Conservation (phyloP, 2,113 vertebrate genomes). For the Rhynchomys soricoides region DNA sequence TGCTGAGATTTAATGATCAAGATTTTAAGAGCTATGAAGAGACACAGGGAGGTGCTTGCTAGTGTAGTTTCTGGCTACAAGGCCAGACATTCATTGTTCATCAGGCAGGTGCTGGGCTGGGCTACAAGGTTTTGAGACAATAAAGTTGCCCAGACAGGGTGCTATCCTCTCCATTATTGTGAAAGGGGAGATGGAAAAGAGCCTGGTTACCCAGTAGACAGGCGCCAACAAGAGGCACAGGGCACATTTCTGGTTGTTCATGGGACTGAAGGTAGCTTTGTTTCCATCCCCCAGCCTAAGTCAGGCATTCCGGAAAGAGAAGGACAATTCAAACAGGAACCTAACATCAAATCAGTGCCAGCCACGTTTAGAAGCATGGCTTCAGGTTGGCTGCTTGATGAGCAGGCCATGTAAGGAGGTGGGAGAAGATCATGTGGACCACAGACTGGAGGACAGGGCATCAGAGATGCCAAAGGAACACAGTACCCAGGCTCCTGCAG, state of each 20-base stretch:
- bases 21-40: neutral
- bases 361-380: fast-evolving
- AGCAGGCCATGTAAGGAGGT: neutral
- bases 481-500: neutral
- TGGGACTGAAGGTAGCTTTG: neutral
- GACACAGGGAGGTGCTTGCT: neutral
- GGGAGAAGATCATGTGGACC: fast-evolving
- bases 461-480: neutral
- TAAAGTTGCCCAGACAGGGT: neutral
- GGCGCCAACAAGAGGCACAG: neutral
- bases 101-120: neutral
- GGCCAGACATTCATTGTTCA: neutral
- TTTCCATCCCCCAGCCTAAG: neutral
- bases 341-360: neutral
- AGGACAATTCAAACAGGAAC: fast-evolving
- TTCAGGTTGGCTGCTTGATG: neutral
- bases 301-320: too few species aligned
- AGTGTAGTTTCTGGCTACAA: neutral
- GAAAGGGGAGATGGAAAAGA: neutral
- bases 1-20: neutral
- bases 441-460: neutral
- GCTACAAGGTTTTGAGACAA: neutral
- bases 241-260: neutral
- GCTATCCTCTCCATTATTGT: neutral
- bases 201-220: neutral